A percentile compares a stretch with the other conserved stretches of the same genome.
Evolutionary conservation across 2,797 vertebrate species (phyloP).

Genomic region (Sebastes baramenuke): DNA sequence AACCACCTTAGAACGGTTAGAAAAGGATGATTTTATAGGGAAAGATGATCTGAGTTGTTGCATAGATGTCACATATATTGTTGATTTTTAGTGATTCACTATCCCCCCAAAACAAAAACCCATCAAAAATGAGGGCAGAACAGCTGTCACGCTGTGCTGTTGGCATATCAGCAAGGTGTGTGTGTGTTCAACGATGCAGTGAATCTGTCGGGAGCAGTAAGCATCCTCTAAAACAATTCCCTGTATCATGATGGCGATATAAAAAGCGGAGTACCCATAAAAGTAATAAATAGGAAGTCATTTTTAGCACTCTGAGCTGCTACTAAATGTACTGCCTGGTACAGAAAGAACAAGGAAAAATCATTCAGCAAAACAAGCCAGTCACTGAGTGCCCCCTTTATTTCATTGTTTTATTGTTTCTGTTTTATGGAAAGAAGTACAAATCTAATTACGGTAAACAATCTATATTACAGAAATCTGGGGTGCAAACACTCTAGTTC

Average conservation of each 20-base stretch:
- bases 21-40: not conserved
- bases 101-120: not conserved
- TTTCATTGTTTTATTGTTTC: not conserved
- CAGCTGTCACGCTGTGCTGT: slow-evolving; percentile 8
- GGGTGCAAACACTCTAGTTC: not conserved
- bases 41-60: not conserved
- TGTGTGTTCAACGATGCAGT: slow-evolving; percentile 1
- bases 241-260: slow-evolving; percentile 21
- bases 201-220: slow-evolving; percentile 2
- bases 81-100: not conserved
- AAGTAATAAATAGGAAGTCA: slow-evolving; percentile 29
- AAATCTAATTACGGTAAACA: not conserved
- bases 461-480: not conserved
- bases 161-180: slow-evolving; percentile 8
- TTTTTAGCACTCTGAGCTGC: not conserved
- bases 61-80: not conserved
- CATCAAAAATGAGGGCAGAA: slow-evolving; percentile 1
- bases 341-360: not conserved
- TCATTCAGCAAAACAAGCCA: not conserved
- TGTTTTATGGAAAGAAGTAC: not conserved
- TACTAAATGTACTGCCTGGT: not conserved
- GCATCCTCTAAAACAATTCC: slow-evolving; percentile 13
- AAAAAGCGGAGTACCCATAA: slow-evolving; percentile 33
- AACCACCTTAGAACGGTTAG: not conserved
- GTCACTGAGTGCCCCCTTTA: not conserved